Evolutionary conservation across 2,888 invertebrate species (phyloP).

Genomic region (Exocentrus adspersus): DNA sequence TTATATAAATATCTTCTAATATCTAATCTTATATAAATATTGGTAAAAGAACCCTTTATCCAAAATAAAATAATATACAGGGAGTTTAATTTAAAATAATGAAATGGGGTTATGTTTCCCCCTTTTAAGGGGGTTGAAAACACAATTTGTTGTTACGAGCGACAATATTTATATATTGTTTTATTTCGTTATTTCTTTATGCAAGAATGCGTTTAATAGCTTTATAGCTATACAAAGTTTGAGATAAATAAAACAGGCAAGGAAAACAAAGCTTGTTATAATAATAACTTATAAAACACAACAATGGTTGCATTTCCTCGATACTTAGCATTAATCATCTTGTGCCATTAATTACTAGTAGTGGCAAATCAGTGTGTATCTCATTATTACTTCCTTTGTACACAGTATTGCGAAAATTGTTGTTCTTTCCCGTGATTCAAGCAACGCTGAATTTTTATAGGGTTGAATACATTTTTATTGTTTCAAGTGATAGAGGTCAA

Average conservation of each 20-base stretch:
- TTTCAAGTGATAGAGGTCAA: too few species aligned
- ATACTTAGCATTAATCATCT: constrained; percentile 7
- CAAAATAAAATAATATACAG: too few species aligned
- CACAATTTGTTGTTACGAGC: too few species aligned
- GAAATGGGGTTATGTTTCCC: too few species aligned
- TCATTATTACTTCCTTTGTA: neutral
- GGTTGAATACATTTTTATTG: too few species aligned
- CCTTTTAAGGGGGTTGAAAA: too few species aligned
- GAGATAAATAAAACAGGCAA: neutral
- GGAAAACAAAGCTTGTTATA: neutral
- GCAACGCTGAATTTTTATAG: too few species aligned
- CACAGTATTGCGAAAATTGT: neutral
- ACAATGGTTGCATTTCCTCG: neutral
- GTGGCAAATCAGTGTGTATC: neutral
- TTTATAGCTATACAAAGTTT: neutral
- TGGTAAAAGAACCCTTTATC: too few species aligned
- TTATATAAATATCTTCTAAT: too few species aligned
- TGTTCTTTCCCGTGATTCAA: neutral
- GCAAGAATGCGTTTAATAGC: neutral
- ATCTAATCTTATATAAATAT: too few species aligned
- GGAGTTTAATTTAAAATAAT: too few species aligned
- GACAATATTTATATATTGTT: too few species aligned
- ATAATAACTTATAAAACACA: constrained; percentile 8
- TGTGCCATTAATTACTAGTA: constrained; percentile 6
- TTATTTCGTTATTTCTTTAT: neutral